Percentiles rank a stretch among this genome's conserved stretches.
These are phyloP conservation scores for Eretmochelys imbricata DNA, from an alignment of 2,113 vertebrate genomes.

Conservation along the genomic window DNA sequence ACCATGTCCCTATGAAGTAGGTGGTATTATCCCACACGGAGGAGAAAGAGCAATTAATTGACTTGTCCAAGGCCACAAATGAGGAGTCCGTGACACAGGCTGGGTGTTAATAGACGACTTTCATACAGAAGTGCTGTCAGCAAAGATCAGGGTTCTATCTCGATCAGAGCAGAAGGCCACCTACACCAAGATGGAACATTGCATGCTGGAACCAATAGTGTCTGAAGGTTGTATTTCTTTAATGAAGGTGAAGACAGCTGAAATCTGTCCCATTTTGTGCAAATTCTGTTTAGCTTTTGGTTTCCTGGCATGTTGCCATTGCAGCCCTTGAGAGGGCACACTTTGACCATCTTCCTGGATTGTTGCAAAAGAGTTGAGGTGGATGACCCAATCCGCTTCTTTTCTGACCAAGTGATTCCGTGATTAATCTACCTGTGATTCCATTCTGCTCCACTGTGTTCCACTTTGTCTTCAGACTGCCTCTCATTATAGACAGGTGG, in stretches of 20 bases:
- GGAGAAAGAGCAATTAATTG: not conserved
- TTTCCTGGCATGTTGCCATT: not conserved
- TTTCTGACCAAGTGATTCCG: not conserved
- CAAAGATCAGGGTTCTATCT: not conserved
- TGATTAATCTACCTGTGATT: not conserved
- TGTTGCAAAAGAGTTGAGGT: not conserved
- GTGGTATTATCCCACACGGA: accelerated
- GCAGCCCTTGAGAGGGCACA: not conserved
- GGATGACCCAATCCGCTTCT: not conserved
- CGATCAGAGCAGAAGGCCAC: not conserved
- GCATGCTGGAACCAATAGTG: not conserved
- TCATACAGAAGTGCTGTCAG: not conserved
- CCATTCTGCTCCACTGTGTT: not conserved
- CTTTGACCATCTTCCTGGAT: not conserved
- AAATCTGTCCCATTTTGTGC: not conserved
- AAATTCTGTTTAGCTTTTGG: not conserved
- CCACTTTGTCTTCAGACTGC: not conserved
- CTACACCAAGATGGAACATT: not conserved
- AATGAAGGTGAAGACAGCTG: not conserved
- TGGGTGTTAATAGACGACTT: not conserved
- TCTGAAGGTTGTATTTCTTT: not conserved
- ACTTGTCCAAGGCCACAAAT: not conserved
- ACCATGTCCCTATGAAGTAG: not conserved
- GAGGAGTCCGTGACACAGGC: accelerated
- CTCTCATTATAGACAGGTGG: not conserved